Percentiles rank a stretch among this genome's conserved stretches.
Conservation (phyloP, 2,888 invertebrate genomes). For the Xestia xanthographa region DNA sequence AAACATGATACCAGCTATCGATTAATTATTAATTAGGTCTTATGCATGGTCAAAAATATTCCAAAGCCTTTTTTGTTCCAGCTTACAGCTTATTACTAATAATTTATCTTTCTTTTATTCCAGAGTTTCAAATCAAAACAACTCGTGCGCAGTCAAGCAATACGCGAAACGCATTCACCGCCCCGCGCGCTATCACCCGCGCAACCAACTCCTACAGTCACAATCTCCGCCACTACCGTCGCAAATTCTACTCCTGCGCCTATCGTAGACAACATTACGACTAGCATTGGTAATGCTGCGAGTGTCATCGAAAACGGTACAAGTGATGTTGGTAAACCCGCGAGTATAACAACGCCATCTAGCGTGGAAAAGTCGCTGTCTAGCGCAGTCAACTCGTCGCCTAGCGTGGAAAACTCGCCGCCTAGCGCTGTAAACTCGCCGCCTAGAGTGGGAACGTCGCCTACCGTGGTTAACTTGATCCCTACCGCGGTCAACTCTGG, state of each 20-base stretch:
- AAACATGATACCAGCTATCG: no score
- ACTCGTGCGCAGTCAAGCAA: constrained; percentile 96
- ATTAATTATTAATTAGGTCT: no score
- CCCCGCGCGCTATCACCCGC: constrained; percentile 90
- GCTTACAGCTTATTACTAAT: no score
- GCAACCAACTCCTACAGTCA: constrained; percentile 30
- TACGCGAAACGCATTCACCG: constrained; percentile 95
- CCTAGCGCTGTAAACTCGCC: constrained; percentile 10
- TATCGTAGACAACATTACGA: constrained; percentile 8
- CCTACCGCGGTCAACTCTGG: constrained; percentile 17
- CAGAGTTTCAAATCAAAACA: constrained; percentile 94
- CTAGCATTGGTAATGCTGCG: constrained; percentile 9
- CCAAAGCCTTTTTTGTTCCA: no score
- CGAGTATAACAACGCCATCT: constrained; percentile 4
- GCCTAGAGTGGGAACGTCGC: constrained; percentile 18
- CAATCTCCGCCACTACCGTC: constrained; percentile 24
- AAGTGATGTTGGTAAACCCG: constrained; percentile 2
- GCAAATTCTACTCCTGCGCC: constrained; percentile 19
- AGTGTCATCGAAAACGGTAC: constrained; percentile 16
- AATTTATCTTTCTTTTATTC: constrained; percentile 25
- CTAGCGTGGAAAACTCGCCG: constrained; percentile 9
- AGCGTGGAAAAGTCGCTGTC: constrained; percentile 3
- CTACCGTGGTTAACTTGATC: constrained; percentile 15
- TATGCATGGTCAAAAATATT: no score
- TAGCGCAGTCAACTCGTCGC: constrained; percentile 7